Percentiles rank a stretch among this genome's conserved stretches.
These are phyloP conservation scores for Colossoma macropomum DNA, from an alignment of 2,113 vertebrate genomes.

Conservation along the genomic window DNA sequence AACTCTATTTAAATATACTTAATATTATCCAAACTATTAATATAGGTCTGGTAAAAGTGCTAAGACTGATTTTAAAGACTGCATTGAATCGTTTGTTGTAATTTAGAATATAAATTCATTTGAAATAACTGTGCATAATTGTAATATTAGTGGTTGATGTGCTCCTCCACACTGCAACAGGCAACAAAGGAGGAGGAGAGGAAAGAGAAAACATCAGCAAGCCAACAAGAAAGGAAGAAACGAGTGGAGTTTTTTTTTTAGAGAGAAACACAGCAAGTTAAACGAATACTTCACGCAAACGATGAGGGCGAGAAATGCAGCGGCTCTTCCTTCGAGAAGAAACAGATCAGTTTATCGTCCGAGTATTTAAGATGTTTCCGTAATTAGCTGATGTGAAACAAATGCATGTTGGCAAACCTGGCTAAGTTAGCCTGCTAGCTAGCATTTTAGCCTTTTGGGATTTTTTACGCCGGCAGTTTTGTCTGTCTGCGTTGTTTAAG, in stretches of 20 bases:
- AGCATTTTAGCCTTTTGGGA: too few relatives aligned
- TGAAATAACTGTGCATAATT: too few relatives aligned
- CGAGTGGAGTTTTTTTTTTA: constrained; percentile 35
- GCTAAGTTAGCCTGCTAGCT: not conserved
- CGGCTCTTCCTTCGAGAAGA: not conserved
- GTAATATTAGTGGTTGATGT: not conserved
- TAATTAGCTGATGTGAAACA: not conserved
- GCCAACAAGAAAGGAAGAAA: constrained; percentile 63
- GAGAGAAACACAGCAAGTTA: not conserved
- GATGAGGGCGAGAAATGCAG: not conserved
- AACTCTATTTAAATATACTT: too few relatives aligned
- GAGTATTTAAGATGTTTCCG: not conserved
- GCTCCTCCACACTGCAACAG: constrained; percentile 80
- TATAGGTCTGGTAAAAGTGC: too few relatives aligned
- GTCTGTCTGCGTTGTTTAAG: too few relatives aligned
- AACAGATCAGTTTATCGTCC: not conserved
- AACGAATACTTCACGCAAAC: not conserved
- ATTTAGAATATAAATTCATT: too few relatives aligned
- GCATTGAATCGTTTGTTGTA: too few relatives aligned
- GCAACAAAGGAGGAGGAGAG: constrained; percentile 80
- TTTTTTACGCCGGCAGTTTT: too few relatives aligned
- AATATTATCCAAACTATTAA: too few relatives aligned
- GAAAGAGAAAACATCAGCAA: constrained; percentile 70
- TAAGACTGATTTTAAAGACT: too few relatives aligned
- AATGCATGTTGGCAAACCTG: not conserved